Evolutionary conservation across 1,140 invertebrate species (phyloP), one percentile per base, ranked within the genome.

Genomic region (Orchesella cincta): DNA sequence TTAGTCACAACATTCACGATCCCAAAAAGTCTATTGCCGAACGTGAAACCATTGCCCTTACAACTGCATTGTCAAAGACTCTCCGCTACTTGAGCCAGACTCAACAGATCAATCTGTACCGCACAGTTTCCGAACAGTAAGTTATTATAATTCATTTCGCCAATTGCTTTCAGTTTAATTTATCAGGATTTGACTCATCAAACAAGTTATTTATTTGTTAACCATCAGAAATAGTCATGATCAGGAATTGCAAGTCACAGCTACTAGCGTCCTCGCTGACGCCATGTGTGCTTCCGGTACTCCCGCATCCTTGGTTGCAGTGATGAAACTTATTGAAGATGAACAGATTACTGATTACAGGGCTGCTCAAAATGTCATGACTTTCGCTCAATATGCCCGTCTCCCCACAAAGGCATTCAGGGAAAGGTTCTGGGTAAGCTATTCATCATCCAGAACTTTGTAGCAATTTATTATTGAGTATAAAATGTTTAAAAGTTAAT

Each of bases 351-450:
- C 29, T 36, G 82, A 78, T 28, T 76, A 81, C 62, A n/a, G 74
- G n/a, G 80, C 80, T 51, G 67, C 76, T 54, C 78, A 79, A 52
- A 5, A 79, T 33, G 34, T 83, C 14, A 70, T 78, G 75, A 81
- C 75, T 26, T 72, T 82, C 31, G 79, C 83, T 20, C 51, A 75
- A 31, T 74, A 81, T 72, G 71, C 82, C 52, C 80, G 80, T 52
- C 78, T 74, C 54, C 83, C 83, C 23, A 83, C 83, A 23, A 54
- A 57, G 12, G 57, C 82, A 72, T 73, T 81, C 23, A 62, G 83
- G 28, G 62, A 76, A 62, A 54, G 77, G 70, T 75, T 81, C 62
- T 75, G 79, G 31, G 81, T 81, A 82, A 81, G 74, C 54, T 16
- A 14, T 75, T 39, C 73, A n/a, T n/a, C 28, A 26, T 16, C 14